These are phyloP conservation scores for Anthrax anthrax DNA, from an alignment of 2,888 invertebrate genomes.

Conservation along the genomic window DNA sequence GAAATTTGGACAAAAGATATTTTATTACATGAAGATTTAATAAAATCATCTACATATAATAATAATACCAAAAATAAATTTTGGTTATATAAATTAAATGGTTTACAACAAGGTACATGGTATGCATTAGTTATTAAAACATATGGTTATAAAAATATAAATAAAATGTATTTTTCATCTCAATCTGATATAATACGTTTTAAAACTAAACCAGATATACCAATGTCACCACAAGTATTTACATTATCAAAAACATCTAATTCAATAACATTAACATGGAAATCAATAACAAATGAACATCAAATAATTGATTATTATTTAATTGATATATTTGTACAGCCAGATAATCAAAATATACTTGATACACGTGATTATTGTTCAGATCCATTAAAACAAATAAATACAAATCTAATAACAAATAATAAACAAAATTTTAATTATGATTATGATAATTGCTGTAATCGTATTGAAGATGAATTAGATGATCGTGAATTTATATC, in stretches of 20 bases:
- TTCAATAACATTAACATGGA: constrained; percentile 41
- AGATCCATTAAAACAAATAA: constrained; percentile 20
- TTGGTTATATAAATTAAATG: constrained; percentile 24
- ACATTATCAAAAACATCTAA: constrained; percentile 23
- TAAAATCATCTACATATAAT: constrained; percentile 14
- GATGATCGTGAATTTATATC: constrained; percentile 19
- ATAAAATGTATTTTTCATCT: constrained; percentile 29
- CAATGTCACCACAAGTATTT: constrained; percentile 27
- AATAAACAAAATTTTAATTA: constrained; percentile 9
- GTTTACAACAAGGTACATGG: constrained; percentile 48
- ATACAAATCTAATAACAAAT: background rate
- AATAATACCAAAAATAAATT: background rate
- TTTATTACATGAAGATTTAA: constrained; percentile 1
- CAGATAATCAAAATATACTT: constrained; percentile 27
- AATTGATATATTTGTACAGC: constrained; percentile 26
- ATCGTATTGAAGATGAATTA: constrained; percentile 15
- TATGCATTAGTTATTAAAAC: constrained; percentile 65
- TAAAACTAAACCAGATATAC: constrained; percentile 42
- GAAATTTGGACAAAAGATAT: constrained; percentile 24
- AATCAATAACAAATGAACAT: constrained; percentile 34
- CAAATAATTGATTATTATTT: constrained; percentile 29
- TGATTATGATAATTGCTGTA: constrained; percentile 25
- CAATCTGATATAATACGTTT: background rate
- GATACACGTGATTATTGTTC: constrained; percentile 40
- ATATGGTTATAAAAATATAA: constrained; percentile 35